Base-by-base conservation (phyloP, 2,888 invertebrate genomes). In the Chrysotoxum bicinctum region DNA sequence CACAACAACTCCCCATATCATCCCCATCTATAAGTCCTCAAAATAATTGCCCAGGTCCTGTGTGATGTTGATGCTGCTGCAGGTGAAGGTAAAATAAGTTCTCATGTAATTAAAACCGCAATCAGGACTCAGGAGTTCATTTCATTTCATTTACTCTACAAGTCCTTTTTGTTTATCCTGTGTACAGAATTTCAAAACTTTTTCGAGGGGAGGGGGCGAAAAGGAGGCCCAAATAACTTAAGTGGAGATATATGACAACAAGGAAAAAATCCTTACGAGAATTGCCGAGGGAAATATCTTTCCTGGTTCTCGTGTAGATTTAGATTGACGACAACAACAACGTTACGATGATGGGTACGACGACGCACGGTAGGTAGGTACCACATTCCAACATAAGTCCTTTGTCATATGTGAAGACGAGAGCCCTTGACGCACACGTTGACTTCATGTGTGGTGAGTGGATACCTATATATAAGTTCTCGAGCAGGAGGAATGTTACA, bases 31-130 rank as follows among this genome's bases (percentile, higher is more conserved):
- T n/a, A 62, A 6, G 74, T 66, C 75, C 75, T 64, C 26, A 12
- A 76, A 70, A 70, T 73, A 70, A 85, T 85, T 85, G 81, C 80
- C 81, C 19, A 66, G 62, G 14, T 76, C 76, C 81, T 85, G 69
- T 85, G 21, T 43, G 37, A 7, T 37, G 60, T 1, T 62, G 30
- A 19, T 66, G 23, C 8, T 50, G 62, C 66, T 66, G 85, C 85
- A 85, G 85, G 85, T 85, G 85, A 85, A 85, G 85, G 85, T 85
- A 73, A 85, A 81, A 81, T 81, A 81, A 85, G 85, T 85, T 85
- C 81, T 85, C 85, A 70, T 89, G 89, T 88, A 89, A 89, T 89
- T 88, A 88, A 89, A 89, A 88, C 88, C 89, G 87, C 88, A 88
- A 88, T 88, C 88, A 88, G 74, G 72, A 88, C 88, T 88, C 88